Base-by-base conservation (phyloP, 2,113 vertebrate species). In the Xyliphius kryptos region DNA sequence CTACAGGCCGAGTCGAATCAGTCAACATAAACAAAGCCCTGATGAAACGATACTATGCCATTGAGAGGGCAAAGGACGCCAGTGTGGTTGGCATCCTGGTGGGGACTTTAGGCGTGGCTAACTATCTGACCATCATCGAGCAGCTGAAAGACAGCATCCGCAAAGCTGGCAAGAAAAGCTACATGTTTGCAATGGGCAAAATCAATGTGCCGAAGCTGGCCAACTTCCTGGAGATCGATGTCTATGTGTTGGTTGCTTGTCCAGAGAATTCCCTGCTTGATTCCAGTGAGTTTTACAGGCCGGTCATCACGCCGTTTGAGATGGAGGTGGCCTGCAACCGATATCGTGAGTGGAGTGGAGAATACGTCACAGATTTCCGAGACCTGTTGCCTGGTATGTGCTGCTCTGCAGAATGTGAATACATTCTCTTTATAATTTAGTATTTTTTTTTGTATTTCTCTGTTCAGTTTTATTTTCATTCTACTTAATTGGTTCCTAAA, bases 311-410 rank as follows among this genome's bases (percentile, higher is more conserved):
- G 0, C 94, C 94, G 0, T 97, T 91, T 49, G 95, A 99, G 80
- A 86, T 99, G 86, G 96, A 98, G 72, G 75, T 95, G 65, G 95
- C 96, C 61, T 99, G 95, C 79, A 99, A 97, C 76, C 91, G 83
- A 0, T 88, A 89, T 19, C 86, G 94, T n/a, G 82, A 89, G 20
- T 94, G 94, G 89, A 88, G 83, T 0, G 90, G 91, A 62, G 84
- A 86, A 46, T 90, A 96, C 10, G 62, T 97, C 72, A 96, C 89
- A 0, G 91, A 97, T 68, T 99, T 97, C 32, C 78, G 82, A 56
- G 87, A 91, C 55, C 81, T 99, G 4, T 78, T 99, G 49, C 95
- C 93, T 77, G 96, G 96, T 97, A 76, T 77, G 19, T 7, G 2
- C 8, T 61, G 52, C 17, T 21, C 11, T 43, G 11, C 13, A 13